These are phyloP conservation scores for Nebria salina DNA, from an alignment of 2,888 invertebrate genomes.

Conservation along the genomic window DNA sequence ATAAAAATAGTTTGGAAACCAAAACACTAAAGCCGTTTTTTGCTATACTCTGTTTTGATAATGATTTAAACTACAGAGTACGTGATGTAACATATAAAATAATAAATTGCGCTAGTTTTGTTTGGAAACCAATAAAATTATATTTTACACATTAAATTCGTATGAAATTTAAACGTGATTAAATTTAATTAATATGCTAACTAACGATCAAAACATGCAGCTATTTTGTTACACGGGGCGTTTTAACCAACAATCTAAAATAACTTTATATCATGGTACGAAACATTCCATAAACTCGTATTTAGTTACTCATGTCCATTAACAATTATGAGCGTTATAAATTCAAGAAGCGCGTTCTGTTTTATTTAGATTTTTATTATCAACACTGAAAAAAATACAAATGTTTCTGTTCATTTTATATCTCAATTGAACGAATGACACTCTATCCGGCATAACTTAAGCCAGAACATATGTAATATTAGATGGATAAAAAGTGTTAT, in stretches of 20 bases:
- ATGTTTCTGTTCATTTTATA: not conserved
- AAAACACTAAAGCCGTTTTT: no score
- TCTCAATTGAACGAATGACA: not conserved
- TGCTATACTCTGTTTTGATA: no score
- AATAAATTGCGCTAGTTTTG: no score
- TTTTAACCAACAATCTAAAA: not conserved
- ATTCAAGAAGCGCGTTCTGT: slow-evolving; percentile 31
- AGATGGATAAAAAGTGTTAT: not conserved
- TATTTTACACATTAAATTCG: no score
- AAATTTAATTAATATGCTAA: not conserved
- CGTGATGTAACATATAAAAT: no score
- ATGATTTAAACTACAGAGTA: no score
- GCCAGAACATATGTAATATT: not conserved
- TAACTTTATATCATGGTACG: not conserved
- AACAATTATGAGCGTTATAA: slow-evolving; percentile 40
- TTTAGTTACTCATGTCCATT: slow-evolving; percentile 39
- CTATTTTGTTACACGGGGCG: not conserved
- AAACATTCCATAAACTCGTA: slow-evolving; percentile 14
- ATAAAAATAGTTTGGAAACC: not conserved
- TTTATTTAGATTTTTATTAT: slow-evolving; percentile 41
- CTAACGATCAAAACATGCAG: not conserved
- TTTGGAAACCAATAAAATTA: no score
- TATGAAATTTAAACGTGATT: not conserved
- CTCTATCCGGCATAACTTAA: not conserved
- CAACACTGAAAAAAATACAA: not conserved